phyloP scores from a whole-genome alignment of 2,797 vertebrate genomes.

The Peromyscus aztecus region DNA sequence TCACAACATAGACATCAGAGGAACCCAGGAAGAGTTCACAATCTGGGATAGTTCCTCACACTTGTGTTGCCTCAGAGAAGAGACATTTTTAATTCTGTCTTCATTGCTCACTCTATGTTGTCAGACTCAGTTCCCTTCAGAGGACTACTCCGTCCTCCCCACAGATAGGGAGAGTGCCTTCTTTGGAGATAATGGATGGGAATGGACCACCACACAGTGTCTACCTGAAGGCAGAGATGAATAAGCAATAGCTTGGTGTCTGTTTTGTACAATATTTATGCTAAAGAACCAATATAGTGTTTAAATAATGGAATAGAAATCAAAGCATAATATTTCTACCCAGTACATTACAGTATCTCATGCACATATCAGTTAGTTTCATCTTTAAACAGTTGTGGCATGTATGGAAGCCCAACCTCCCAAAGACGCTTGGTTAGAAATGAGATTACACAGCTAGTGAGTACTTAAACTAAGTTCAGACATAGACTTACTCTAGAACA shows the following conservation, averaged over 20 bases:
- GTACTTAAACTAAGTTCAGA: neutral
- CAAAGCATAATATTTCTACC: neutral
- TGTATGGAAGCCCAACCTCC: neutral
- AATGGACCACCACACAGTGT: rapidly evolving
- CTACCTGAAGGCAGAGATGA: neutral
- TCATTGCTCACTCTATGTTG: neutral
- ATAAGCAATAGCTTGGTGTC: neutral
- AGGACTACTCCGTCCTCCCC: neutral
- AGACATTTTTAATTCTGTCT: neutral
- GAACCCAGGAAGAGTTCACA: neutral
- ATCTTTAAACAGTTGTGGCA: neutral
- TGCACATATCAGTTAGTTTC: neutral
- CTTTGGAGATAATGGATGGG: neutral
- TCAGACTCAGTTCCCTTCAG: neutral
- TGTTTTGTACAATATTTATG: neutral
- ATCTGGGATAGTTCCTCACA: neutral
- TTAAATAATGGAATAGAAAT: neutral
- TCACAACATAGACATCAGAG: neutral
- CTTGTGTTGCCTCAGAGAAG: neutral
- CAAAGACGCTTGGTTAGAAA: neutral
- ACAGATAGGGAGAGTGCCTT: neutral
- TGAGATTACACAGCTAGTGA: neutral
- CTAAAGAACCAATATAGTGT: neutral
- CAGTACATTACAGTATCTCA: neutral
- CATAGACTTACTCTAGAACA: no score